Evolutionary conservation across 2,888 invertebrate genomes (phyloP).

Genomic region (Lucinisca nassula): DNA sequence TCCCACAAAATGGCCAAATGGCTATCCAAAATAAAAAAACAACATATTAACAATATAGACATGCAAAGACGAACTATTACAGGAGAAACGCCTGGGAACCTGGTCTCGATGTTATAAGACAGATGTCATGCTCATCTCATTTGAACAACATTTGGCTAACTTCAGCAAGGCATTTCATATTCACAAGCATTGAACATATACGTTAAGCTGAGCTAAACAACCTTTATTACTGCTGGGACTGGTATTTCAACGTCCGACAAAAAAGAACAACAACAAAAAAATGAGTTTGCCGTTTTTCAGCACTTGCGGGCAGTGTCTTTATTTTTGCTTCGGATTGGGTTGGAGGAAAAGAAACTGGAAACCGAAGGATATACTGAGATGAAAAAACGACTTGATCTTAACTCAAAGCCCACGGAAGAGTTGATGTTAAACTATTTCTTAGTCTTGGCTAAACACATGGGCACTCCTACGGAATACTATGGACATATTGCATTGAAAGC

Average conservation of each 20-base stretch:
- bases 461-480: conserved; percentile 72
- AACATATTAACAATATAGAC: too few relatives aligned
- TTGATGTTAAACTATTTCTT: conserved; percentile 81
- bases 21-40: too few relatives aligned
- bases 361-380: conserved; percentile 60
- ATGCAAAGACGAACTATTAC: too few relatives aligned
- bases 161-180: too few relatives aligned
- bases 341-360: conserved; percentile 70
- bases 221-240: neutral
- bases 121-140: too few relatives aligned
- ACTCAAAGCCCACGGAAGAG: conserved; percentile 76
- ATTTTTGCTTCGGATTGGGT: conserved; percentile 79
- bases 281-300: conserved; percentile 55
- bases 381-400: conserved; percentile 73
- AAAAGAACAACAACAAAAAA: too few relatives aligned
- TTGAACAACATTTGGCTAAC: too few relatives aligned
- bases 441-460: conserved; percentile 71
- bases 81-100: too few relatives aligned
- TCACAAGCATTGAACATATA: too few relatives aligned
- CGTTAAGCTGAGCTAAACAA: too few relatives aligned
- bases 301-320: conserved; percentile 75
- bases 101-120: too few relatives aligned
- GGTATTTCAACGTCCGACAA: neutral
- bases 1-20: too few relatives aligned
- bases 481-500: conserved; percentile 83